Evolutionary conservation across 2,888 invertebrate species (phyloP).

Genomic region (Microctonus brassicae): DNA sequence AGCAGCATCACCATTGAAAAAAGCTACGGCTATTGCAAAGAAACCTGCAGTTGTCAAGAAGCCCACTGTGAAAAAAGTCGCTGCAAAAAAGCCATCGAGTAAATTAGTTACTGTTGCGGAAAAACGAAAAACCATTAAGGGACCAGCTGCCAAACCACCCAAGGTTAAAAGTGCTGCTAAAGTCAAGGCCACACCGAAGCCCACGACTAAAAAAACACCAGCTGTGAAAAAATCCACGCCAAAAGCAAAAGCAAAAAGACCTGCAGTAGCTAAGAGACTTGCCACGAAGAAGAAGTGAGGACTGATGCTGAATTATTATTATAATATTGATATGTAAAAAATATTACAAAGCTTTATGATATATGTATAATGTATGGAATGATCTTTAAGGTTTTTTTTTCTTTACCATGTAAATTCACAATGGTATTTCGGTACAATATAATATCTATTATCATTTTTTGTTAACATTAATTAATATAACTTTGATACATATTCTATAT

Average conservation of each 20-base stretch:
- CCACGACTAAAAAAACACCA: conserved; percentile 20
- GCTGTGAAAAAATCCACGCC: conserved; percentile 19
- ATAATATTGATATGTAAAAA: neutral
- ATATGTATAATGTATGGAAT: neutral
- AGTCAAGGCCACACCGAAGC: conserved; percentile 37
- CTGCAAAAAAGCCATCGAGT: conserved; percentile 28
- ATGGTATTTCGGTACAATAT: no score
- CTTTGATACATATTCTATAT: no score
- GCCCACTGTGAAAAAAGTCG: conserved; percentile 28
- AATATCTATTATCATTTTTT: no score
- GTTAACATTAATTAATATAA: no score
- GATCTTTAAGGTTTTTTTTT: no score
- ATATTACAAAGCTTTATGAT: neutral
- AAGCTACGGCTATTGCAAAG: conserved; percentile 31
- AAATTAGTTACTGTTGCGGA: conserved; percentile 25
- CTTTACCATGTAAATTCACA: no score
- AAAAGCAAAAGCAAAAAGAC: conserved; percentile 18
- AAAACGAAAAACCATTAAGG: conserved; percentile 32
- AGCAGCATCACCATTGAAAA: conserved; percentile 20
- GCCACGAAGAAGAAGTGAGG: conserved; percentile 28
- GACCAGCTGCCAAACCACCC: conserved; percentile 42
- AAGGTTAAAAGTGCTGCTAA: conserved; percentile 39
- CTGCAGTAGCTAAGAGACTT: conserved; percentile 11
- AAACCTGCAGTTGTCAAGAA: conserved; percentile 41
- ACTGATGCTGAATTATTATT: conserved; percentile 10